Percentiles rank a stretch among this genome's conserved stretches.
phyloP scores from a whole-genome alignment of 2,113 vertebrate genomes.

The Mastomys coucha region DNA sequence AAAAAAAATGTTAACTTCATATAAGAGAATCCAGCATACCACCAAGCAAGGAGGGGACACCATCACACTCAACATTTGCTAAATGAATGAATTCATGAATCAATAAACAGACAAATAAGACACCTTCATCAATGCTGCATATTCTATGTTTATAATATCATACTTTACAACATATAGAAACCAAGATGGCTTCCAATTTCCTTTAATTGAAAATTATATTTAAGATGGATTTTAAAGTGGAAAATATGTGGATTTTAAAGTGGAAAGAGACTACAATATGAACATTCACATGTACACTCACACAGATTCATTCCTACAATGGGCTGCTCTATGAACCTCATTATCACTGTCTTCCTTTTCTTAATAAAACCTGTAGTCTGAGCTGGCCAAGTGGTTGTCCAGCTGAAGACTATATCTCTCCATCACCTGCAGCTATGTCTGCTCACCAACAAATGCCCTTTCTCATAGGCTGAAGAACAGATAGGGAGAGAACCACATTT shows the following conservation, averaged over 20 bases:
- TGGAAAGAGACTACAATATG: neutral
- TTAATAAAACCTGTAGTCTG: neutral
- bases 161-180: neutral
- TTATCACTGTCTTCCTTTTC: neutral
- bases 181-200: conserved; percentile 17
- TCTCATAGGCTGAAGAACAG: neutral
- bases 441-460: neutral
- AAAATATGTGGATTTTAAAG: conserved; percentile 14
- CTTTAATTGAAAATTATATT: neutral
- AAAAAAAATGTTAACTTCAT: neutral
- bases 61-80: neutral
- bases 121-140: neutral
- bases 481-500: neutral
- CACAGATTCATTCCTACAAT: neutral
- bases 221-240: neutral
- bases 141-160: neutral
- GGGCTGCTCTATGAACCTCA: neutral
- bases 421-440: neutral
- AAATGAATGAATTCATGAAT: neutral
- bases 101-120: neutral
- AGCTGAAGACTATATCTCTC: neutral
- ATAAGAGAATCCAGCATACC: neutral
- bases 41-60: neutral
- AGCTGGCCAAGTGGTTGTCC: neutral
- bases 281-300: neutral